phyloP scores from a whole-genome alignment of 2,113 vertebrate genomes.

The Barbus barbus region DNA sequence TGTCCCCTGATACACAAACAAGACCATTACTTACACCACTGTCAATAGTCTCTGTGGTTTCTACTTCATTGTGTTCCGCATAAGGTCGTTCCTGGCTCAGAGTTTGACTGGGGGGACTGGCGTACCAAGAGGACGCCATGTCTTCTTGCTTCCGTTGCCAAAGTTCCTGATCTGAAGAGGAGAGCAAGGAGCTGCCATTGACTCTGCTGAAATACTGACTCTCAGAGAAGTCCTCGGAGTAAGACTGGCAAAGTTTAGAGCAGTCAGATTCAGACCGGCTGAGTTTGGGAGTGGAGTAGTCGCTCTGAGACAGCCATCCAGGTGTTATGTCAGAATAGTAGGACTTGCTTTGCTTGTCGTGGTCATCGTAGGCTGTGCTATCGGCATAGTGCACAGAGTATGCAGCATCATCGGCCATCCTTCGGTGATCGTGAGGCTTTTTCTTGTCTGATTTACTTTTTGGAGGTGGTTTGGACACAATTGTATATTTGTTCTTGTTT shows the following conservation, averaged over 20 bases:
- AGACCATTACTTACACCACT: constrained; percentile 90
- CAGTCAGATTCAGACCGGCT: constrained; percentile 97
- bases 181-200: constrained; percentile 89
- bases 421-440: constrained; percentile 76
- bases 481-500: constrained; percentile 87
- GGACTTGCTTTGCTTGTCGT: constrained; percentile 80
- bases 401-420: constrained; percentile 71
- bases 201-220: constrained; percentile 87
- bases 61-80: constrained; percentile 75
- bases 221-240: constrained; percentile 95
- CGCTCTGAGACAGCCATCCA: constrained; percentile 94
- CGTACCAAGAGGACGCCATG: constrained; percentile 79
- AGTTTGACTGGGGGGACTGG: constrained; percentile 76
- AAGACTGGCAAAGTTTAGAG: constrained; percentile 95
- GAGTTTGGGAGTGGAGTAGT: constrained; percentile 90
- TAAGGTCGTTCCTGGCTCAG: constrained; percentile 73
- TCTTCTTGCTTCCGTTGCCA: constrained; percentile 95
- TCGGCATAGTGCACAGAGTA: constrained; percentile 79
- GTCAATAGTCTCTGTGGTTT: constrained; percentile 84
- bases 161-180: constrained; percentile 93
- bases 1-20: constrained; percentile 82
- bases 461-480: constrained; percentile 80
- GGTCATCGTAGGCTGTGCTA: constrained; percentile 73
- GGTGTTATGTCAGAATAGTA: constrained; percentile 83
- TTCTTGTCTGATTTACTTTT: constrained; percentile 80